Evolutionary conservation across 1,140 invertebrate genomes (phyloP).

Genomic region (Drosophila tsacasi): DNA sequence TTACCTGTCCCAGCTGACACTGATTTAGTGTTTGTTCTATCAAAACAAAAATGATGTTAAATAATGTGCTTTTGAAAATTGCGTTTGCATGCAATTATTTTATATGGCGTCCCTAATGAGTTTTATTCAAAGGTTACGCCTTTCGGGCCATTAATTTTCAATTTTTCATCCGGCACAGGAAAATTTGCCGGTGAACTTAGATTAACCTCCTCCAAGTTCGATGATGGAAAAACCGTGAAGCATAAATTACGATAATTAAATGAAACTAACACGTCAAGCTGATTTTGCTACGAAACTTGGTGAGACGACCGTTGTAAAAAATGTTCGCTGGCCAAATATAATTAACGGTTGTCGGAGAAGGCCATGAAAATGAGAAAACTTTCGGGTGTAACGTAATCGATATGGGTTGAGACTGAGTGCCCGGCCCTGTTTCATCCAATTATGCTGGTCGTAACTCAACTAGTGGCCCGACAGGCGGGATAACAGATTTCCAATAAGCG

Average conservation of each 20-base stretch:
- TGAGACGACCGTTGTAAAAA: constrained; percentile 8
- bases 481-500: constrained; percentile 73
- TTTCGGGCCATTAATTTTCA: constrained; percentile 26
- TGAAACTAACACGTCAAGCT: constrained; percentile 22
- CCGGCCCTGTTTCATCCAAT: constrained; percentile 42
- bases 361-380: constrained; percentile 46
- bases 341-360: constrained; percentile 27
- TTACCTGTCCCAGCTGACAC: neutral
- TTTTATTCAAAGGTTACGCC: constrained; percentile 17
- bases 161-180: constrained; percentile 16
- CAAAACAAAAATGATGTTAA: constrained; percentile 6
- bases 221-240: constrained; percentile 12
- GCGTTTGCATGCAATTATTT: constrained; percentile 6
- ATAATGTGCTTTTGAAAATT: constrained; percentile 6
- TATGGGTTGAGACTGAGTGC: constrained; percentile 5
- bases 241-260: constrained; percentile 44
- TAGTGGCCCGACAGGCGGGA: constrained; percentile 18
- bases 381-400: constrained; percentile 46
- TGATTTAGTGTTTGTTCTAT: constrained; percentile 9
- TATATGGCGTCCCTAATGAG: constrained; percentile 24
- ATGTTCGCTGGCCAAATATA: constrained; percentile 27
- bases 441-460: constrained; percentile 37
- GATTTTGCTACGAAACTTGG: constrained; percentile 14
- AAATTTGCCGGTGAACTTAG: constrained; percentile 1
- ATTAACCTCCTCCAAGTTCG: constrained; percentile 15